Percentiles rank a stretch among this genome's conserved stretches.
Conservation (phyloP, 1,140 invertebrate genomes). For the Bombus pyrosoma region DNA sequence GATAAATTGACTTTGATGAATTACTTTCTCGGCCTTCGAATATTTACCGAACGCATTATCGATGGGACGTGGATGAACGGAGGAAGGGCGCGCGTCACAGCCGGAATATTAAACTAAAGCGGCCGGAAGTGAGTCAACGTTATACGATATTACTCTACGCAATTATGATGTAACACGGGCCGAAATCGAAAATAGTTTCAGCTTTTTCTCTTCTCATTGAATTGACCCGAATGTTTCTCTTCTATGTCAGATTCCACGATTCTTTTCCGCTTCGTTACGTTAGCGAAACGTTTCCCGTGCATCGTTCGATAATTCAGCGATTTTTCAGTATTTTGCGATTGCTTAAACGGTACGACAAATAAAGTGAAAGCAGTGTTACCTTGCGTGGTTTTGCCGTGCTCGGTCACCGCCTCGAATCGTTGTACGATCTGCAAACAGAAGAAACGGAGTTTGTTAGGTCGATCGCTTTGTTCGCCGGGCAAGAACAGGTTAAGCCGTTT, state of each 20-base stretch:
- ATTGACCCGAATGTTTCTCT: background rate
- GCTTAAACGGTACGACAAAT: background rate
- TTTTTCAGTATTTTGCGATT: background rate
- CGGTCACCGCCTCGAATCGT: background rate
- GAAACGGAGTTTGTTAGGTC: background rate
- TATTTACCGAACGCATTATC: background rate
- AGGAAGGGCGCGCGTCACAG: slow-evolving; percentile 30
- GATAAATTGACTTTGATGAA: slow-evolving; percentile 3
- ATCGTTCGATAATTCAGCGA: background rate
- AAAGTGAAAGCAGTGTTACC: slow-evolving; percentile 50
- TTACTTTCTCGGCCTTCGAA: background rate
- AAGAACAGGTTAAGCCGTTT: background rate
- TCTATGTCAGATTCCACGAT: background rate
- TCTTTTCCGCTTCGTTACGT: background rate
- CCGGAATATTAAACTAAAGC: slow-evolving; percentile 29
- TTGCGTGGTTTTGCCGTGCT: slow-evolving; percentile 27
- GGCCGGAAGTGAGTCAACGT: slow-evolving; percentile 39
- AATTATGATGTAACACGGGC: slow-evolving; percentile 28
- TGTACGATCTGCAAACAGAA: slow-evolving; percentile 22
- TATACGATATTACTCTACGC: slow-evolving; percentile 29
- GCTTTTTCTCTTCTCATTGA: background rate
- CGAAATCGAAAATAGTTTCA: slow-evolving; percentile 3
- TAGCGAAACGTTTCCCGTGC: background rate
- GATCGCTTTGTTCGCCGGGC: background rate
- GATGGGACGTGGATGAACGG: slow-evolving; percentile 17